Conservation (phyloP, 2,797 vertebrate species). For the Aeoliscus strigatus region DNA sequence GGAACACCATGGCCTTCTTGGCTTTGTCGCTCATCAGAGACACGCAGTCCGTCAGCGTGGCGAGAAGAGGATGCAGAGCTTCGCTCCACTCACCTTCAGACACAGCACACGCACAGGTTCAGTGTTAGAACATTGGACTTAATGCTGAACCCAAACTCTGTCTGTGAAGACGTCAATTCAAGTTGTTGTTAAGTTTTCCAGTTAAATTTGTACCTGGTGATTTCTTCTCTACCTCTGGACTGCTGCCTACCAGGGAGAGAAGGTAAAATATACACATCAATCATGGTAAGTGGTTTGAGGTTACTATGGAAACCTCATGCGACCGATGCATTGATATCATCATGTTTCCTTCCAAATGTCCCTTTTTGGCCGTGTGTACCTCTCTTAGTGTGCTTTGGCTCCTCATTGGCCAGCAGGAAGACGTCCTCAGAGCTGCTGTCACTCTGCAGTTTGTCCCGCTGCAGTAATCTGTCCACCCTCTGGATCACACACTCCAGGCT, state of each 20-base stretch:
- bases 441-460: conserved; percentile 83
- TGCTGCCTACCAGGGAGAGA: conserved; percentile 81
- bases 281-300: background rate
- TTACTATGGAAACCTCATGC: too few relatives aligned
- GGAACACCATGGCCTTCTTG: conserved; percentile 96
- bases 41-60: conserved; percentile 89
- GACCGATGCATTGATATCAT: too few relatives aligned
- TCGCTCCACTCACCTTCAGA: conserved; percentile 94
- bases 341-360: too few relatives aligned
- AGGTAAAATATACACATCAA: conserved; percentile 48
- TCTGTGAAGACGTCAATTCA: too few relatives aligned
- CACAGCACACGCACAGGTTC: conserved; percentile 1
- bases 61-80: conserved; percentile 90
- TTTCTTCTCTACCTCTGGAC: conserved; percentile 82
- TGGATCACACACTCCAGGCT: conserved; percentile 97
- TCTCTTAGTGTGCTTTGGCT: conserved; percentile 78
- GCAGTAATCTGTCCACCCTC: conserved; percentile 89
- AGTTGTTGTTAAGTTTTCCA: background rate
- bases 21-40: conserved; percentile 98
- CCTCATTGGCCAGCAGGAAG: conserved; percentile 74
- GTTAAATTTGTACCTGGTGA: conserved; percentile 78
- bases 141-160: too few relatives aligned
- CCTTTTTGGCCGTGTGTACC: conserved; percentile 63
- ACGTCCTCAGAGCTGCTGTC: conserved; percentile 89
- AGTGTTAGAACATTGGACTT: background rate